Evolutionary conservation across 2,888 invertebrate genomes (phyloP).

Genomic region (Drosophila sordidula): DNA sequence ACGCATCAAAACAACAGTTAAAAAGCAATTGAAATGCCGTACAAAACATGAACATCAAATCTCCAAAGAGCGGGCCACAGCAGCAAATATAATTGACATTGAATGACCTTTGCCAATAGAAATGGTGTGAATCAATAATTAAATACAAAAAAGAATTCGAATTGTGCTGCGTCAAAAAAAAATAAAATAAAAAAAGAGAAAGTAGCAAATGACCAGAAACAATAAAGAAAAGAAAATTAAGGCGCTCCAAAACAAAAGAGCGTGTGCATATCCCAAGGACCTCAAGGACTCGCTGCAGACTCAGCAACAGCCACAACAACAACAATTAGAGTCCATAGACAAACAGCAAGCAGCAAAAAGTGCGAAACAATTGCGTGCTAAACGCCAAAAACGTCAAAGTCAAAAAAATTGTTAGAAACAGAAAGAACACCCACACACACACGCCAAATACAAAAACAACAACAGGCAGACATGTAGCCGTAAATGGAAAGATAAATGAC

Average conservation of each 20-base stretch:
- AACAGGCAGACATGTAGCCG: constrained; percentile 44
- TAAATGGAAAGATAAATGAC: constrained; percentile 75
- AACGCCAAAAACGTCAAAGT: constrained; percentile 75
- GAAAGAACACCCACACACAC: constrained; percentile 8
- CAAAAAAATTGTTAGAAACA: constrained; percentile 32
- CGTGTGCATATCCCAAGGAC: constrained; percentile 53
- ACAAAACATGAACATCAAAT: constrained; percentile 47
- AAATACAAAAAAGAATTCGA: constrained; percentile 53
- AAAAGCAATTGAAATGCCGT: constrained; percentile 67
- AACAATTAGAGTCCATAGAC: constrained; percentile 14
- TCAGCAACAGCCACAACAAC: constrained; percentile 38
- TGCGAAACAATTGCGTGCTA: constrained; percentile 81
- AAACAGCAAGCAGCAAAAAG: constrained; percentile 58
- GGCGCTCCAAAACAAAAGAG: constrained; percentile 59
- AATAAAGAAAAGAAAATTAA: constrained; percentile 53
- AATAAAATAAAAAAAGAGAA: constrained; percentile 35
- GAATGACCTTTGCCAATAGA: constrained; percentile 70
- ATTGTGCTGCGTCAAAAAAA: constrained; percentile 21
- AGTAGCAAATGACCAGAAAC: constrained; percentile 61
- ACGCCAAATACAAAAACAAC: not conserved
- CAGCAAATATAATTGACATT: constrained; percentile 64
- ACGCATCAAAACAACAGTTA: constrained; percentile 53
- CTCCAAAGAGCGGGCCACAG: constrained; percentile 47
- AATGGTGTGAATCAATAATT: constrained; percentile 75
- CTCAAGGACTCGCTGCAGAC: constrained; percentile 50